Percentiles rank a stretch among this genome's conserved stretches.
These are phyloP conservation scores for Enteromius radiatus DNA, from an alignment of 2,797 vertebrate genomes.

Conservation along the genomic window DNA sequence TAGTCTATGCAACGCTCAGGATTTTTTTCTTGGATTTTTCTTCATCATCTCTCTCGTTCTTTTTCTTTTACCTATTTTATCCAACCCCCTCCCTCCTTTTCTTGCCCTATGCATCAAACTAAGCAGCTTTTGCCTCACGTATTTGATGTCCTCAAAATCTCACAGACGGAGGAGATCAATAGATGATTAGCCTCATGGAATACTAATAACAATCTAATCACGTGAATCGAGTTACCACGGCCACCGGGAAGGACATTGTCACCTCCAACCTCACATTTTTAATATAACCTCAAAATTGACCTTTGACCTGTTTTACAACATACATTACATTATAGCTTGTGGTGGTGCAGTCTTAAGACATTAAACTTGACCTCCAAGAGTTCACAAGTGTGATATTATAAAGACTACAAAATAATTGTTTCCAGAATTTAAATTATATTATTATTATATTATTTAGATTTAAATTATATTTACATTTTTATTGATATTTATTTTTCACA, in stretches of 20 bases:
- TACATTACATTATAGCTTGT: not conserved
- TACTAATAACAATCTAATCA: slow-evolving; percentile 71
- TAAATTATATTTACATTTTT: not conserved
- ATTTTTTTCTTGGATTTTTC: slow-evolving; percentile 20
- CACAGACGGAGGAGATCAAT: slow-evolving; percentile 77
- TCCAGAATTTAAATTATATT: not conserved
- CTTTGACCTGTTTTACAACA: not conserved
- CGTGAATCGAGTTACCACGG: slow-evolving; percentile 27
- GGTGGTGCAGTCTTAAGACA: not conserved
- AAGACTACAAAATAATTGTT: not conserved
- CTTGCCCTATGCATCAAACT: slow-evolving; percentile 40
- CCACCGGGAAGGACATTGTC: not conserved
- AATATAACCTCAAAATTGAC: not conserved
- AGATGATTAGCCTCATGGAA: slow-evolving; percentile 79
- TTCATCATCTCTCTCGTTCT: slow-evolving; percentile 39
- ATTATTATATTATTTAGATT: no score
- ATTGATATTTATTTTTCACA: not conserved
- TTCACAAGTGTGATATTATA: not conserved
- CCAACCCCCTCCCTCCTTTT: slow-evolving; percentile 56
- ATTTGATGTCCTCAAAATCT: slow-evolving; percentile 77
- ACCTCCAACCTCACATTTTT: not conserved
- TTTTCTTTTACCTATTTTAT: slow-evolving; percentile 16
- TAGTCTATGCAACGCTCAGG: not conserved
- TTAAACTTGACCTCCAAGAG: not conserved
- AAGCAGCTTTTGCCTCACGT: slow-evolving; percentile 58